A percentile compares a stretch with the other conserved stretches of the same genome.
Evolutionary conservation across 2,113 vertebrate genomes (phyloP).

Genomic region (Pica pica): DNA sequence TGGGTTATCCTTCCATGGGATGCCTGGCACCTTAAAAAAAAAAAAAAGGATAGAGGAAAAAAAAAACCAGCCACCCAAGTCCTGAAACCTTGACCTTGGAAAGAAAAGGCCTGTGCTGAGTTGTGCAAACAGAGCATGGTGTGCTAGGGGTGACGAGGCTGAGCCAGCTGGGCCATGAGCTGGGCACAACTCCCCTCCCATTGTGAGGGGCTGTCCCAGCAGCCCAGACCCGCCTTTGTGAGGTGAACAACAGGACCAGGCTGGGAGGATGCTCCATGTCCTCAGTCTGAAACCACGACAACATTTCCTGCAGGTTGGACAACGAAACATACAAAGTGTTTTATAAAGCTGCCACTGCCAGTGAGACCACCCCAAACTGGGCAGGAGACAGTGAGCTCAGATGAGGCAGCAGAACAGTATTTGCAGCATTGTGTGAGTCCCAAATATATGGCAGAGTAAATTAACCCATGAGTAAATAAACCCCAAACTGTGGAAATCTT

Average conservation of each 20-base stretch:
- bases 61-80: background rate
- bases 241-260: too few relatives aligned
- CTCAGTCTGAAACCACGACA: accelerated
- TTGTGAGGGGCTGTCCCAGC: background rate
- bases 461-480: slow-evolving; percentile 40
- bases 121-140: background rate
- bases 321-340: background rate
- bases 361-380: background rate
- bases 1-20: background rate
- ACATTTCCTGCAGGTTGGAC: background rate
- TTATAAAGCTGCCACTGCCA: background rate
- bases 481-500: slow-evolving; percentile 7
- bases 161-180: background rate
- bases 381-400: background rate
- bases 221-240: background rate
- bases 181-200: background rate
- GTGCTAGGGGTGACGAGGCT: background rate
- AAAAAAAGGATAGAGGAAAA: background rate
- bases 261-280: background rate
- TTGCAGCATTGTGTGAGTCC: background rate
- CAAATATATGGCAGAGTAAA: background rate
- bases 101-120: background rate
- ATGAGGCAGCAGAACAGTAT: background rate
- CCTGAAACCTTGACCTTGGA: background rate
- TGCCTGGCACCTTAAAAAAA: background rate